Conservation (phyloP, 2,113 vertebrate genomes). For the Nycticorax nycticorax region DNA sequence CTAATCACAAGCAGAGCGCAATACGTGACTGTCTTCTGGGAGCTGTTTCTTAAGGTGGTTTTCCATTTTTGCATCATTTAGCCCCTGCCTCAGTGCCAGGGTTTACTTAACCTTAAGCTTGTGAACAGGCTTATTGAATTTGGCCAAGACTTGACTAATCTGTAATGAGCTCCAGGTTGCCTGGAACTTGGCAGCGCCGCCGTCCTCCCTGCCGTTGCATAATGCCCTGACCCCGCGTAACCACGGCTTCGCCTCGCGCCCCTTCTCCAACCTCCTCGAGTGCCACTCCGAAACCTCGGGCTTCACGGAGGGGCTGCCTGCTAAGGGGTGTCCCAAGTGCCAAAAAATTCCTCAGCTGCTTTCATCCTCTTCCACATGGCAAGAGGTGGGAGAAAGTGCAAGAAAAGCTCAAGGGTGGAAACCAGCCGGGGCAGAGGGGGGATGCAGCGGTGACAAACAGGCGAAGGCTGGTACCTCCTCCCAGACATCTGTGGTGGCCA, state of each 20-base stretch:
- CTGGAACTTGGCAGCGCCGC: conserved; percentile 41
- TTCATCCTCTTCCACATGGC: not conserved
- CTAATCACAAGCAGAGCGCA: conserved; percentile 14
- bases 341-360: not conserved
- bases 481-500: not conserved
- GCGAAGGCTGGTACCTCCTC: not conserved
- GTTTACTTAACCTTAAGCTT: conserved; percentile 67
- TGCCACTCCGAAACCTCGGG: not conserved
- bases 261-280: not conserved
- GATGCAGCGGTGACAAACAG: not conserved
- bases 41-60: conserved; percentile 42
- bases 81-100: not conserved
- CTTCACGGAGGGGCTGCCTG: not conserved
- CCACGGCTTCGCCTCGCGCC: not conserved
- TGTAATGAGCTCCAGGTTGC: conserved; percentile 68
- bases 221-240: conserved; percentile 47
- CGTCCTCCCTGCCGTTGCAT: conserved; percentile 45
- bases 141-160: conserved; percentile 64
- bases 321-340: not conserved
- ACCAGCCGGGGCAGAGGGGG: accelerated
- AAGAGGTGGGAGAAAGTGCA: not conserved
- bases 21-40: not conserved
- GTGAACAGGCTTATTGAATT: conserved; percentile 70
- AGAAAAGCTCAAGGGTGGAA: not conserved
- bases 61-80: conserved; percentile 43